Conservation (phyloP, 1,140 invertebrate species). For the Caenorhabditis inopinata region DNA sequence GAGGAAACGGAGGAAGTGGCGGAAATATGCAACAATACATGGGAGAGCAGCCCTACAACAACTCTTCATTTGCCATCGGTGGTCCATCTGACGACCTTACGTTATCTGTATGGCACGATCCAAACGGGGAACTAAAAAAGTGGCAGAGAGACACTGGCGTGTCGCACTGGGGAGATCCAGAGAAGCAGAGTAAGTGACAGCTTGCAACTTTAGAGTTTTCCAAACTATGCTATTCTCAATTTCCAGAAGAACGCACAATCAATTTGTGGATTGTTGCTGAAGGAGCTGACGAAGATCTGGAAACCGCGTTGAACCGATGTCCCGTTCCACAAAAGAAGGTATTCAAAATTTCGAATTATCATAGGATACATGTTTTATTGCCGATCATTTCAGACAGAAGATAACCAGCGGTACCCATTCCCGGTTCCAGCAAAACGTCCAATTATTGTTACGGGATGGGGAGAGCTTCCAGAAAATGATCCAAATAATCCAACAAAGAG, state of each 20-base stretch:
- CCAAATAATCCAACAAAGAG: constrained; percentile 42
- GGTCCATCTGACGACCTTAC: constrained; percentile 43
- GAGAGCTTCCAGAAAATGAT: constrained; percentile 48
- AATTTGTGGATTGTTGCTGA: constrained; percentile 35
- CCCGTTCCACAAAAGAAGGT: constrained; percentile 44
- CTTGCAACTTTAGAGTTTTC: too few species aligned
- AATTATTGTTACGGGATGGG: constrained; percentile 45
- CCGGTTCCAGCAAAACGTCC: constrained; percentile 35
- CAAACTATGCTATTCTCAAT: too few species aligned
- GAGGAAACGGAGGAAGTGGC: background rate
- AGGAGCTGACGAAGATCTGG: constrained; percentile 41
- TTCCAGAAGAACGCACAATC: constrained; percentile 17
- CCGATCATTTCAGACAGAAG: constrained; percentile 11
- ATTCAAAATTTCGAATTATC: background rate
- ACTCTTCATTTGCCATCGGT: constrained; percentile 15
- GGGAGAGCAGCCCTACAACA: background rate
- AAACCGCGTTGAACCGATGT: constrained; percentile 32
- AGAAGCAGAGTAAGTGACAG: constrained; percentile 38
- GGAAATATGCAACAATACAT: constrained; percentile 2
- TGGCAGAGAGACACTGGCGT: constrained; percentile 49
- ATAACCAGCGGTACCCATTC: constrained; percentile 37
- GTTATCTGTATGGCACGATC: constrained; percentile 18
- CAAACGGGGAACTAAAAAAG: constrained; percentile 46
- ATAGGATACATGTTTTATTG: background rate
- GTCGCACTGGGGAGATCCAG: constrained; percentile 40